Percentiles rank a stretch among this genome's conserved stretches.
Evolutionary conservation across 2,113 vertebrate species (phyloP).

Genomic region (Meles meles): DNA sequence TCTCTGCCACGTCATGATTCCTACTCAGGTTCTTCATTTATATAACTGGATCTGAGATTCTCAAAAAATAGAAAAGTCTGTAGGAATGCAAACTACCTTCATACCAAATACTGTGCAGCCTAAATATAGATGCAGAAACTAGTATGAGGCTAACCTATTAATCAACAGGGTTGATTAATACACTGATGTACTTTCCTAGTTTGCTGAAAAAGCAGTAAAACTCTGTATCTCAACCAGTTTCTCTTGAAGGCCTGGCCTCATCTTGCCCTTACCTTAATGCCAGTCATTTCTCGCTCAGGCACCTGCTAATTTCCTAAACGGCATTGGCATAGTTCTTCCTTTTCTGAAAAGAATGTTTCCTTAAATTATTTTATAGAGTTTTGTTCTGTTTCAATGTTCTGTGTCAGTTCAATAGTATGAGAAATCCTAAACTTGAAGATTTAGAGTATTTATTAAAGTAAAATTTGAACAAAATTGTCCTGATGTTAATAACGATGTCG

Average conservation of each 20-base stretch:
- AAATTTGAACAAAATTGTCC: background rate
- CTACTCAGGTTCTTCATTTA: background rate
- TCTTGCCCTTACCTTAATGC: background rate
- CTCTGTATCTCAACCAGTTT: background rate
- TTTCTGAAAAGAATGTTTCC: background rate
- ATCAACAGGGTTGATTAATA: background rate
- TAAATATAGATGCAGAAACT: background rate
- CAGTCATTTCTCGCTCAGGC: background rate
- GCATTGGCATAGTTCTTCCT: background rate
- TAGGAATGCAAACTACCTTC: background rate
- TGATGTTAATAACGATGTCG: background rate
- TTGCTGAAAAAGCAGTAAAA: background rate
- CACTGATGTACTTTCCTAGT: background rate
- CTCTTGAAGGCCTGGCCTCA: background rate
- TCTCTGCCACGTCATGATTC: background rate
- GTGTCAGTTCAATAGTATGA: background rate
- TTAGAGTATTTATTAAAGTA: slow-evolving; percentile 11
- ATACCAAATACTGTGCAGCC: background rate
- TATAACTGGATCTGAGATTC: background rate
- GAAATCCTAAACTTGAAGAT: slow-evolving; percentile 12
- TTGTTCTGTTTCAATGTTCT: background rate
- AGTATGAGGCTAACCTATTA: background rate
- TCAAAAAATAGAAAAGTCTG: background rate
- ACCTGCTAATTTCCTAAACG: background rate
- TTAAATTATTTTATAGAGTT: background rate